Conservation (phyloP, 2,797 vertebrate genomes). For the Brotula barbata region DNA sequence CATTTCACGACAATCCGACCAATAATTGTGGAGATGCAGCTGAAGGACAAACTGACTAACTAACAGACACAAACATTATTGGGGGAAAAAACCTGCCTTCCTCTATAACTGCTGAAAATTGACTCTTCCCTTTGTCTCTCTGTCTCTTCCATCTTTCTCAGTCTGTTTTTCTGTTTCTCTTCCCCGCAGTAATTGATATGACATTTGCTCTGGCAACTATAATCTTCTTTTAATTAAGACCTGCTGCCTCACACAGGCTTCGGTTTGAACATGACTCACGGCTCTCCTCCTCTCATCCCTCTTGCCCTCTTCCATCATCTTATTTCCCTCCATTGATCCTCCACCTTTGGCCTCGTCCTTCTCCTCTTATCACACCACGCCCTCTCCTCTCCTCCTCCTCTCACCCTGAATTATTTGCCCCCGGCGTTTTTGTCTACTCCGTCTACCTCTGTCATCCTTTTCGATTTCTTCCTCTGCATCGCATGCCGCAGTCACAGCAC, state of each 20-base stretch:
- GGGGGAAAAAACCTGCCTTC: constrained; percentile 22
- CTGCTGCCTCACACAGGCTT: constrained; percentile 57
- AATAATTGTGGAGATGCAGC: constrained; percentile 2
- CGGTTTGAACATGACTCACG: constrained; percentile 55
- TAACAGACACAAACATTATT: constrained; percentile 22
- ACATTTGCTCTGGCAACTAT: constrained; percentile 67
- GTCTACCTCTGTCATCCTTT: constrained; percentile 11
- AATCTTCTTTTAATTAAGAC: constrained; percentile 79
- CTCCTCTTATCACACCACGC: constrained; percentile 39
- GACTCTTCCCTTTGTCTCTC: constrained; percentile 51
- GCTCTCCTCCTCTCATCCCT: constrained; percentile 55
- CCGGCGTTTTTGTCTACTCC: constrained; percentile 15
- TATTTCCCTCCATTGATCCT: constrained; percentile 37
- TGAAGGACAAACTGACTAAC: constrained; percentile 1
- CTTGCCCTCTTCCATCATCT: constrained; percentile 46
- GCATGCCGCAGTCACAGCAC: constrained; percentile 84
- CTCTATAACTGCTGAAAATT: constrained; percentile 49
- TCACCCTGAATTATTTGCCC: constrained; percentile 19
- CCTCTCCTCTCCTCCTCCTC: constrained; percentile 27
- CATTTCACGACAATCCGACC: not conserved
- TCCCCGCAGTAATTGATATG: constrained; percentile 68
- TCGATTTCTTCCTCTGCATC: not conserved
- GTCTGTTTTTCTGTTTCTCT: constrained; percentile 23
- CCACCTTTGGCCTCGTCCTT: constrained; percentile 42
- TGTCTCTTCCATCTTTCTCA: not conserved